Base-by-base conservation (phyloP, 2,113 vertebrate genomes). In the Chinchilla lanigera region DNA sequence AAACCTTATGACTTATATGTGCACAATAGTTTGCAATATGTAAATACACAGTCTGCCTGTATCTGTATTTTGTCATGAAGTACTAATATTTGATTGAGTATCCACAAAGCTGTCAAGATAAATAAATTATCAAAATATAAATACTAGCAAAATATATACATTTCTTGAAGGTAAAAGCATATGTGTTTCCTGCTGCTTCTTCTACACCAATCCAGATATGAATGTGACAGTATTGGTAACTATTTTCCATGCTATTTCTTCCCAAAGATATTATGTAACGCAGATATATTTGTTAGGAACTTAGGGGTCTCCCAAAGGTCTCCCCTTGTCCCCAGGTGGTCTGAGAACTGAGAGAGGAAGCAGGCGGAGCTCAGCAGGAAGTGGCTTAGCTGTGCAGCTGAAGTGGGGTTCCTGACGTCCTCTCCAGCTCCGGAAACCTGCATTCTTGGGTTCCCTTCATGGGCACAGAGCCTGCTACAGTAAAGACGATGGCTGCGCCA, bases 51-150 rank as follows among this genome's bases (percentile, higher is more conserved):
- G 33, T 20, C 14, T n/a, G 13, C 17, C 24, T 38, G 30, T 63
- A 87, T 63, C 67, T 89, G 19, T 56, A 81, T 89, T 19, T 92
- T 52, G 86, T 85, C 87, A 77, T 33, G 24, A 83, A 50, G 30
- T 26, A 54, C 20, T 90, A 89, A 90, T 16, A 83, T 89, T 75
- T 75, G 54, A 47, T 90, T 61, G 85, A 47, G 6, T 73, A 26
- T 89, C 81, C 52, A 85, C 61, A 61, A 84, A 92, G 65, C 35
- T 83, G 58, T 96, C 58, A 96, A 94, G 81, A 90, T 73, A 41
- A 6, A 58, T 77, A 81, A 69, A 56, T 58, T 82, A 50, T 41
- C 50, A 88, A 88, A 97, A 80, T 87, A 73, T 67, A 78, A 75
- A 94, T 90, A 65, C 30, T 30, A 90, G 38, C 20, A 88, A 94